Conservation (phyloP, 2,113 vertebrate species). For the Anser cygnoides region DNA sequence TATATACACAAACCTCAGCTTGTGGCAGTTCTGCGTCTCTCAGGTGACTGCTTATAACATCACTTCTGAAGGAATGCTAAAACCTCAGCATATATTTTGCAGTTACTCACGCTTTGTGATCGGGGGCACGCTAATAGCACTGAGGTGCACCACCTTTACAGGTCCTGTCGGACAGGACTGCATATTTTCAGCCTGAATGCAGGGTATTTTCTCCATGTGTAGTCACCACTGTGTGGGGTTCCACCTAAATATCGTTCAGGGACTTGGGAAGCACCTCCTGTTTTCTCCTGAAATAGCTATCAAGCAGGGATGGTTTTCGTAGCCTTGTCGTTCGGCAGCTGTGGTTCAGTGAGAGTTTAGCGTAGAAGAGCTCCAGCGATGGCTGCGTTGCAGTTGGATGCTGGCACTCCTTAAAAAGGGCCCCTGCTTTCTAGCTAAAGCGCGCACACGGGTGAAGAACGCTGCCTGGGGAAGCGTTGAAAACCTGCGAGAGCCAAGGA, state of each 20-base stretch:
- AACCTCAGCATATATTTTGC: neutral
- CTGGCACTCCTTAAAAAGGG: neutral
- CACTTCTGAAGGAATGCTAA: neutral
- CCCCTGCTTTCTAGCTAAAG: neutral
- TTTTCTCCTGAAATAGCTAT: neutral
- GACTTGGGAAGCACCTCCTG: neutral
- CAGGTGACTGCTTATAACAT: neutral
- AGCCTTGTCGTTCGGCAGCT: neutral
- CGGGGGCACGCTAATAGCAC: neutral
- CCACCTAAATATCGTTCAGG: neutral
- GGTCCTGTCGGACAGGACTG: neutral
- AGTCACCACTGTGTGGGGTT: neutral
- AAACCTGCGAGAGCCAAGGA: conserved; percentile 35
- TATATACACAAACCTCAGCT: neutral
- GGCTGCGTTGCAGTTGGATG: neutral
- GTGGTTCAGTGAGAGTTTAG: neutral
- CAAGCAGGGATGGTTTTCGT: neutral
- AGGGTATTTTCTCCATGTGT: neutral
- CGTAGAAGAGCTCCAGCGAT: neutral
- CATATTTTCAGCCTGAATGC: neutral
- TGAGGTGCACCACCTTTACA: neutral
- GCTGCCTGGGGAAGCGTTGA: neutral
- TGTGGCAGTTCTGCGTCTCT: neutral
- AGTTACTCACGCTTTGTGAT: neutral
- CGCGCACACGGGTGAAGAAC: conserved; percentile 10